Evolutionary conservation across 2,888 invertebrate genomes (phyloP), one percentile per base, ranked within the genome.

Genomic region (Ferdinandea cuprea): DNA sequence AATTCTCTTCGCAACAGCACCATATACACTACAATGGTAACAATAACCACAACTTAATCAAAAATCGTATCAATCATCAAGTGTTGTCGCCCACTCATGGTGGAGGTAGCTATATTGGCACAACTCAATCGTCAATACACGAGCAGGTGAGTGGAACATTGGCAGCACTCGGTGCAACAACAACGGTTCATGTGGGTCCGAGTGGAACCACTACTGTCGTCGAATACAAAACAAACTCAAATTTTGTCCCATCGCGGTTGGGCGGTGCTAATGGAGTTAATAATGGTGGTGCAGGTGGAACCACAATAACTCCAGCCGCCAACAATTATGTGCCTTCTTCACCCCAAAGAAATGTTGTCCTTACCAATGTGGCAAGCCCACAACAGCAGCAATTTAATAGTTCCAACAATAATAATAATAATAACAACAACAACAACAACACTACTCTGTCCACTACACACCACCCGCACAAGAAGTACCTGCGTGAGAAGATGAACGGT

Each of bases 401-500:
- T 78, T 63, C 32, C 69, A 85, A 35, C 35, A 86, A 85, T 68
- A n/a, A n/a, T n/a, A n/a, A n/a, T n/a, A n/a, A n/a, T n/a, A n/a
- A 81, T 86, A 44, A 83, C 87, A 73, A 84, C 86, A 86, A 85
- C 42, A 66, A 81, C 69, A 85, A 35, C 35, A 86, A 85, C 66
- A 81, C 65, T 13, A 85, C 65, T 52, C 80, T 72, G 44, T 83
- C 83, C 66, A 68, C 83, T 15, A 86, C 87, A 40, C 90, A 90
- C 86, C 91, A 91, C 87, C 91, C 91, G 78, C 91, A 91, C 85
- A 91, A 91, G 81, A 91, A 91, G 86, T 91, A 91, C 87, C 86
- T 91, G 81, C 89, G 91, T 19, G 91, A 91, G 66, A 91, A 91
- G 86, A 90, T 91, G 89, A 89, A 89, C 59, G 88, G 89, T n/a